Evolutionary conservation across 2,888 invertebrate species (phyloP), one percentile per base, ranked within the genome.

Genomic region (Liodrosophila aerea): DNA sequence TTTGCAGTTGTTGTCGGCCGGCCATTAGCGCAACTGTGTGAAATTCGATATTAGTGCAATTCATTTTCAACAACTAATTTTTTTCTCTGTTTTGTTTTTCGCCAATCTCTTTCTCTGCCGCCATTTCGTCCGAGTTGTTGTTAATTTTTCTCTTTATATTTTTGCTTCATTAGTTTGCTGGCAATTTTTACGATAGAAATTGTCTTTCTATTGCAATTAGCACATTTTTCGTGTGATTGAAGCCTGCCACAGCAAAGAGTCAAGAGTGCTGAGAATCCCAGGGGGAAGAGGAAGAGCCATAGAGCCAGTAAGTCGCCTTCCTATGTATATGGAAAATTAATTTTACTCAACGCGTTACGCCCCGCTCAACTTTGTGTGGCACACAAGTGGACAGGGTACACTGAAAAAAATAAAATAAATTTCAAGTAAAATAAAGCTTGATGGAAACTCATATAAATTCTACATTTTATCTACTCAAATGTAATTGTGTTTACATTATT

Each of bases 1-100:
- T 56, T n/a, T 44, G 58, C 1, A 31, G 61, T 33, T 54, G 65
- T 16, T 29, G 71, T 37, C 60, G 69, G 39, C 45, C 73, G 54
- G 85, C 85, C 86, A 86, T 86, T 86, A 87, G 85, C 86, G 78
- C 69, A 68, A 50, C 72, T 76, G 86, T 87, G 86, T 81, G 87
- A 87, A 87, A 84, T 85, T 84, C 75, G 73, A 85, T 87, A 81
- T 85, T 80, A 82, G 83, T 85, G 86, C 85, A 86, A 85, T 83
- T 86, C 77, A 80, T 86, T 85, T 81, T 85, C 75, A 82, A 66
- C 85, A 82, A 81, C 85, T 78, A 76, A 80, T 80, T 80, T 83
- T 66, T 69, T 39, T 39, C 16, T 39, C n/a, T n/a, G n/a, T n/a
- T n/a, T n/a, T n/a, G n/a, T n/a, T n/a, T n/a, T 22, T 22, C 22